Percentiles rank a stretch among this genome's conserved stretches.
phyloP scores from a whole-genome alignment of 2,113 vertebrate genomes.

The Odocoileus virginianus region DNA sequence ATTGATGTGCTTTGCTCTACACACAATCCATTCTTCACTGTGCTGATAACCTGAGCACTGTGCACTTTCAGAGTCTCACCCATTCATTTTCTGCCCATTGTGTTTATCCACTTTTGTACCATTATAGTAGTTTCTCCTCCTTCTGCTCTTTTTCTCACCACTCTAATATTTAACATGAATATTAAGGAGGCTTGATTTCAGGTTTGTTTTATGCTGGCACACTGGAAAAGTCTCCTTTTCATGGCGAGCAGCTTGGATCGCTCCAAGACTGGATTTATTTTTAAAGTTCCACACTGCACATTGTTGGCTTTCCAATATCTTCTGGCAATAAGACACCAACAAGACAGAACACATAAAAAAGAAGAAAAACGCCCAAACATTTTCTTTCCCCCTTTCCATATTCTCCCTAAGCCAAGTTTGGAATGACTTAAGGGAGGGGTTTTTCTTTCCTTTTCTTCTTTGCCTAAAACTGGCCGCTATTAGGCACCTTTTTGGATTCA shows the following conservation, averaged over 20 bases:
- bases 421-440: conserved; percentile 34
- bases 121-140: neutral
- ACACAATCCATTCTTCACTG: neutral
- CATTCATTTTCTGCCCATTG: neutral
- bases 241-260: conserved; percentile 48
- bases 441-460: conserved; percentile 45
- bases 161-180: neutral
- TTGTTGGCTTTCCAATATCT: conserved; percentile 72
- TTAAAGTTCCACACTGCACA: conserved; percentile 63
- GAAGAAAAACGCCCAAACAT: conserved; percentile 69
- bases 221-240: conserved; percentile 46
- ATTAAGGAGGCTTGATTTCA: neutral
- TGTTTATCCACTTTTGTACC: neutral
- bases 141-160: conserved; percentile 5
- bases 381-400: conserved; percentile 57
- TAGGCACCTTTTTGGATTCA: conserved; percentile 62
- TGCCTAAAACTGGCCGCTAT: conserved; percentile 43
- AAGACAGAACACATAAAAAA: conserved; percentile 72
- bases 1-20: neutral
- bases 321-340: conserved; percentile 65
- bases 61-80: neutral
- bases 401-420: conserved; percentile 63
- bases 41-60: neutral
- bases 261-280: conserved; percentile 68
- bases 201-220: conserved; percentile 39